Evolutionary conservation across 2,797 vertebrate species (phyloP).

Genomic region (Myiotriccus ornatus): DNA sequence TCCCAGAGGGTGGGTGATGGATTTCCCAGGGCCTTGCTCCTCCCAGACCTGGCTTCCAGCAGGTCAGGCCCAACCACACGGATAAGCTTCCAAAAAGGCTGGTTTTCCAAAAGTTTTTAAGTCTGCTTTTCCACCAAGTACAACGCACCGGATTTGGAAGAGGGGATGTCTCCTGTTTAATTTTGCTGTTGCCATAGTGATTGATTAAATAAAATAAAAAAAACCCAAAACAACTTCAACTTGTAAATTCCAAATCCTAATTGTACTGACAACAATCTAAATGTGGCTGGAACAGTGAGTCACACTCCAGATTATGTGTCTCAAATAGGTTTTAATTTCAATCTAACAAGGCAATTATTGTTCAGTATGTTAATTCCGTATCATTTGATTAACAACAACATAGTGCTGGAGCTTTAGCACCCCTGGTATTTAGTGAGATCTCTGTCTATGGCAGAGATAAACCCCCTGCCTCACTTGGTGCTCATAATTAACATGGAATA

Average conservation of each 20-base stretch:
- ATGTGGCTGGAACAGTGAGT: slow-evolving; percentile 65
- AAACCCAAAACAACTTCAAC: background rate
- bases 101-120: background rate
- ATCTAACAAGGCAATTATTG: slow-evolving; percentile 73
- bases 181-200: slow-evolving; percentile 70
- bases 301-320: slow-evolving; percentile 66
- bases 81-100: background rate
- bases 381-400: slow-evolving; percentile 53
- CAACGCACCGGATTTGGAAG: background rate
- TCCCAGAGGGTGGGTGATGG: background rate
- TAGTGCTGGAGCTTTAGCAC: slow-evolving; percentile 7
- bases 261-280: slow-evolving; percentile 73
- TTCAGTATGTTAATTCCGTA: slow-evolving; percentile 60
- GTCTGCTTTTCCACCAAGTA: background rate
- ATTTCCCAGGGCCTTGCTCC: background rate
- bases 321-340: slow-evolving; percentile 48
- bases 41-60: background rate
- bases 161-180: slow-evolving; percentile 42
- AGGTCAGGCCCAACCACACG: background rate
- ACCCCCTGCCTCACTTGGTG: background rate
- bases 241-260: slow-evolving; percentile 70
- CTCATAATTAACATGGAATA: background rate
- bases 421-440: background rate
- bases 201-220: slow-evolving; percentile 44
- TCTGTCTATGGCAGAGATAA: background rate